phyloP scores from a whole-genome alignment of 2,888 invertebrate genomes.

The Lottia gigantea region DNA sequence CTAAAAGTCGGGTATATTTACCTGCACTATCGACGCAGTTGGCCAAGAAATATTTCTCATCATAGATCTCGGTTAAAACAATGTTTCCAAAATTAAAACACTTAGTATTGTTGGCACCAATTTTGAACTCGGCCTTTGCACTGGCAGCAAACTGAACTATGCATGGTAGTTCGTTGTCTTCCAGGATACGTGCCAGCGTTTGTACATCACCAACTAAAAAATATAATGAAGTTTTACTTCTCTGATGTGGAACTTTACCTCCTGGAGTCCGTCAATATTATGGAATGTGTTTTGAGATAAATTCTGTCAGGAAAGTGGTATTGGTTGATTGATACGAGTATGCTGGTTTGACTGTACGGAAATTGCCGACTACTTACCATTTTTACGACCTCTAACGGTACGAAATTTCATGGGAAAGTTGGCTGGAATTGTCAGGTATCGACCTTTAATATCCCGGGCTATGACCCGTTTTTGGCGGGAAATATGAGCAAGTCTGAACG shows the following conservation, averaged over 20 bases:
- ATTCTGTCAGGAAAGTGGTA: too few relatives aligned
- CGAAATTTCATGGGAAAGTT: slow-evolving; percentile 3
- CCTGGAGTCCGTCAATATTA: too few relatives aligned
- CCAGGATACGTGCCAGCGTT: neutral
- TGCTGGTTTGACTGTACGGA: too few relatives aligned
- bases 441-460: neutral
- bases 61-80: slow-evolving; percentile 4
- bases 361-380: slow-evolving; percentile 1
- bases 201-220: slow-evolving; percentile 1
- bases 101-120: neutral
- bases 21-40: neutral
- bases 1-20: too few relatives aligned
- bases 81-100: neutral
- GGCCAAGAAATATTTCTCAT: neutral
- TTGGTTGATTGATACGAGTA: too few relatives aligned
- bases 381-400: neutral
- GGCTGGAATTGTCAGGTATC: neutral
- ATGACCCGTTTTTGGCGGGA: neutral
- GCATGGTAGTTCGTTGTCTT: neutral
- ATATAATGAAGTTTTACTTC: neutral
- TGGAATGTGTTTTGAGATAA: too few relatives aligned
- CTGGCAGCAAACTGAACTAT: neutral
- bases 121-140: neutral
- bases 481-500: neutral
- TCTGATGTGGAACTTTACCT: too few relatives aligned